A percentile compares a stretch with the other conserved stretches of the same genome.
Evolutionary conservation across 2,113 vertebrate genomes (phyloP).

Genomic region (Myotis brandtii): DNA sequence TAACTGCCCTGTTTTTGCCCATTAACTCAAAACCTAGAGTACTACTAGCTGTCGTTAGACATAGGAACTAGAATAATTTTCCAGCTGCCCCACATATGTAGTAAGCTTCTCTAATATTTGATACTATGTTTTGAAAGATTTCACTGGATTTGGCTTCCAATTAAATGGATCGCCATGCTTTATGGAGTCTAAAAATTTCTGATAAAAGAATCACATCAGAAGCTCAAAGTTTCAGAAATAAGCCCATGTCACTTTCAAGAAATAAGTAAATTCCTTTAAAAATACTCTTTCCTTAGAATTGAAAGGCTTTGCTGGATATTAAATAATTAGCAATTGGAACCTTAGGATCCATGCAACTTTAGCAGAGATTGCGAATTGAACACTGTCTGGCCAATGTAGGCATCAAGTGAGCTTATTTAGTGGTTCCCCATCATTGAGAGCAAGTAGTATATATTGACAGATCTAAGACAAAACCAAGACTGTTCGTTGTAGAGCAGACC

Average conservation of each 20-base stretch:
- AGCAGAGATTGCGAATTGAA: neutral
- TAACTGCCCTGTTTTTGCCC: neutral
- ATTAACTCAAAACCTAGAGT: neutral
- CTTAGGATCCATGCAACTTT: neutral
- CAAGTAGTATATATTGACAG: neutral
- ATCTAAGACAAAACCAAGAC: neutral
- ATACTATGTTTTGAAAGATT: neutral
- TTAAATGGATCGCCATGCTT: neutral
- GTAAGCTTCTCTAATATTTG: neutral
- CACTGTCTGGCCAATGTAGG: neutral
- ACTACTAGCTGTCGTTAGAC: neutral
- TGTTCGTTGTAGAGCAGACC: neutral
- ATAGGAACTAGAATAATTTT: neutral
- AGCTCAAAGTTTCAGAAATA: neutral
- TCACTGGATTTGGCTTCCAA: neutral
- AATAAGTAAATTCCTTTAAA: neutral
- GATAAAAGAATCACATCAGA: neutral
- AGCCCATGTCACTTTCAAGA: neutral
- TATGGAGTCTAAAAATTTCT: neutral
- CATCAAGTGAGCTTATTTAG: neutral
- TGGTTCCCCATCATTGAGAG: neutral
- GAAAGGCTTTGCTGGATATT: neutral
- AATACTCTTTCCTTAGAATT: neutral
- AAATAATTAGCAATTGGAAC: neutral
- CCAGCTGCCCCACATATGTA: neutral